A percentile compares a stretch with the other conserved stretches of the same genome.
Evolutionary conservation across 2,888 invertebrate species (phyloP).

Genomic region (Hetaerina titia): DNA sequence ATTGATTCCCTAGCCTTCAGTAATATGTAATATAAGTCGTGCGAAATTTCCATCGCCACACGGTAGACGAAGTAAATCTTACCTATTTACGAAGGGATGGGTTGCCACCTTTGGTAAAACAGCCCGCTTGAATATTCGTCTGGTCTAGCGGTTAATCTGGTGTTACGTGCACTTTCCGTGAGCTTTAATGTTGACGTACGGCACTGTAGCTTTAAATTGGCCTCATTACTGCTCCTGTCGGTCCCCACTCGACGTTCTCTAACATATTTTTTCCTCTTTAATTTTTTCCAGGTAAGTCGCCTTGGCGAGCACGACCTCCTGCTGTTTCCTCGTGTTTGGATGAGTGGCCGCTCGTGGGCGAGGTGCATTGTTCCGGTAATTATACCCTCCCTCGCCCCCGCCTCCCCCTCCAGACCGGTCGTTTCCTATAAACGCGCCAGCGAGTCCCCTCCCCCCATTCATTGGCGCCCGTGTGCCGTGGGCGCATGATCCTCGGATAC

Average conservation of each 20-base stretch:
- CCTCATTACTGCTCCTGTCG: neutral
- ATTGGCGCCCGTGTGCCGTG: neutral
- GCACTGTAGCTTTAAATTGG: neutral
- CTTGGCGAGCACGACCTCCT: neutral
- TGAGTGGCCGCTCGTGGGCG: neutral
- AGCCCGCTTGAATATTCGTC: neutral
- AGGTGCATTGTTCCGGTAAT: neutral
- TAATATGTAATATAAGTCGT: too few species aligned
- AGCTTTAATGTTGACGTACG: neutral
- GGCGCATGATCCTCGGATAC: neutral
- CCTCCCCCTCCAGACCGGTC: neutral
- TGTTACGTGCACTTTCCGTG: neutral
- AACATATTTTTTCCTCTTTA: neutral
- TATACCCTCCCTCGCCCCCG: neutral
- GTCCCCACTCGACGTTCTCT: neutral
- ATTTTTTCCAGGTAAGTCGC: constrained; percentile 4
- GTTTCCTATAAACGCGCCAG: neutral
- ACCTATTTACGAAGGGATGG: too few species aligned
- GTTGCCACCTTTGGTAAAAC: neutral
- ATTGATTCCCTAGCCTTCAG: too few species aligned
- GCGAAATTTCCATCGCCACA: too few species aligned
- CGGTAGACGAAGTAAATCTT: too few species aligned
- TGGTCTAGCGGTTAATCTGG: neutral
- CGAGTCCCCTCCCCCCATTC: too few species aligned
- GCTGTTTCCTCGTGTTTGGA: neutral